A percentile compares a stretch with the other conserved stretches of the same genome.
Conservation (phyloP, 2,113 vertebrate genomes). For the Mixornis gularis region DNA sequence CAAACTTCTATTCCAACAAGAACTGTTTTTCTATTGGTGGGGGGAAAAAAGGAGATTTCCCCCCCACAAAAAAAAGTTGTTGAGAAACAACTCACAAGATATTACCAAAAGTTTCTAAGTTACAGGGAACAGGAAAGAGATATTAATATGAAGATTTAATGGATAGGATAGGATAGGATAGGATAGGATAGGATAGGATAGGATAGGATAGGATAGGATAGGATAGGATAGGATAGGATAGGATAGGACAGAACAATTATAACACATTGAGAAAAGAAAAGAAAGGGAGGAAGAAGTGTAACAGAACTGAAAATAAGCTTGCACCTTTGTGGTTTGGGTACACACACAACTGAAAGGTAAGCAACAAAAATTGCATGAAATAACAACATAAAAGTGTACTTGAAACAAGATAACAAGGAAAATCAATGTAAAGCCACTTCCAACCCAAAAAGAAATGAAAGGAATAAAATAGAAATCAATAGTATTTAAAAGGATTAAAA, state of each 20-base stretch:
- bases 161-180: background rate
- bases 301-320: background rate
- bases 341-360: background rate
- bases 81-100: background rate
- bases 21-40: rapidly evolving
- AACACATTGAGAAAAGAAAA: background rate
- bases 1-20: background rate
- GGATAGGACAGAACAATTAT: background rate
- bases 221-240: too few species aligned
- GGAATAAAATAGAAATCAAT: background rate
- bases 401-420: background rate
- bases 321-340: background rate
- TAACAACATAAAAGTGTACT: background rate
- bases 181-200: too few species aligned
- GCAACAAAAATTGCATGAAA: background rate
- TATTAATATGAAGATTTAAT: background rate
- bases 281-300: background rate
- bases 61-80: background rate
- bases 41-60: rapidly evolving
- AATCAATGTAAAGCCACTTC: background rate
- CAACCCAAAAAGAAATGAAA: background rate
- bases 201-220: too few species aligned
- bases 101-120: background rate
- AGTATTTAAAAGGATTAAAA: conserved; percentile 3
- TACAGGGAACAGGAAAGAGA: background rate